These are phyloP conservation scores for Ictalurus punctatus DNA, from an alignment of 2,113 vertebrate genomes.

Conservation along the genomic window DNA sequence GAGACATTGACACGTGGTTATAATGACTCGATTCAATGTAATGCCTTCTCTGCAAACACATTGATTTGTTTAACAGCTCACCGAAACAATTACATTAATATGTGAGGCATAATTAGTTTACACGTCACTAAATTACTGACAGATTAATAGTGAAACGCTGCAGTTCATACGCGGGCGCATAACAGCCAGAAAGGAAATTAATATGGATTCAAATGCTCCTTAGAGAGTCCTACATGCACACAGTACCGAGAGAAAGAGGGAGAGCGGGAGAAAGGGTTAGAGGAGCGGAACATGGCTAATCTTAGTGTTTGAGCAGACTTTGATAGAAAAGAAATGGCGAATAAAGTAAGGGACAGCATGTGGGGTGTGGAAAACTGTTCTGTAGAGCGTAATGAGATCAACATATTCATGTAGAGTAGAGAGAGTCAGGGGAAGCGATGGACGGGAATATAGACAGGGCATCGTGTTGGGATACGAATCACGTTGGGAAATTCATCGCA, in stretches of 20 bases:
- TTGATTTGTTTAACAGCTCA: slow-evolving; percentile 94
- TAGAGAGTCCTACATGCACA: slow-evolving; percentile 73
- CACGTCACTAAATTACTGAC: slow-evolving; percentile 99
- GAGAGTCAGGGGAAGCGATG: background rate
- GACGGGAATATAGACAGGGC: background rate
- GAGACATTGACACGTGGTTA: slow-evolving; percentile 83
- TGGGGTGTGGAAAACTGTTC: slow-evolving; percentile 60
- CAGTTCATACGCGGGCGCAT: slow-evolving; percentile 93
- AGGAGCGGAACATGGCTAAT: slow-evolving; percentile 21
- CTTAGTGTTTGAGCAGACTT: background rate
- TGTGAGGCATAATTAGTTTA: slow-evolving; percentile 99
- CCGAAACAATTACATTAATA: slow-evolving; percentile 98
- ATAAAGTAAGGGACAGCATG: slow-evolving; percentile 76
- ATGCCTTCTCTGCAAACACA: slow-evolving; percentile 89
- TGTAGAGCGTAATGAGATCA: slow-evolving; percentile 69
- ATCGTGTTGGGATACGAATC: background rate
- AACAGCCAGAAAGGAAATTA: slow-evolving; percentile 99
- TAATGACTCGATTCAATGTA: slow-evolving; percentile 86
- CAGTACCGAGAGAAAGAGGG: background rate
- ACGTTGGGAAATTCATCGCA: too few species aligned
- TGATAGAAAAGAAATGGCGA: background rate
- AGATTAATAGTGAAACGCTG: slow-evolving; percentile 99
- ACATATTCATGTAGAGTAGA: slow-evolving; percentile 67
- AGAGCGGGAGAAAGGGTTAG: background rate
- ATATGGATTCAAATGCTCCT: slow-evolving; percentile 99